These are phyloP conservation scores for Channa striata DNA, from an alignment of 2,797 vertebrate genomes.

Conservation along the genomic window DNA sequence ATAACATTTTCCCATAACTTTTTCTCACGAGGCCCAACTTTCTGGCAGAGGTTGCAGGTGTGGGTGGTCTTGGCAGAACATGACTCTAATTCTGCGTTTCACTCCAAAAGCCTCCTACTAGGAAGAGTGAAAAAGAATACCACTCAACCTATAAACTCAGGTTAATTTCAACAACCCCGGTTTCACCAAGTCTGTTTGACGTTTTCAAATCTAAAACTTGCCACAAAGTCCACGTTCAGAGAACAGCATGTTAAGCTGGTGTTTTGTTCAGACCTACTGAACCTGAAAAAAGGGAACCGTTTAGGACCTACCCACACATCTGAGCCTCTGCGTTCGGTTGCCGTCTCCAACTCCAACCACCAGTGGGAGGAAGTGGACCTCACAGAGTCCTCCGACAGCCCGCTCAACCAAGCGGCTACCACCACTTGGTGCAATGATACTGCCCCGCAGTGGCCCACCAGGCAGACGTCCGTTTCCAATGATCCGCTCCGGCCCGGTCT, in stretches of 20 bases:
- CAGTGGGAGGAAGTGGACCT: constrained; percentile 87
- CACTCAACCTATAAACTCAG: constrained; percentile 3
- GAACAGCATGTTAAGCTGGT: too few species aligned
- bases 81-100: constrained; percentile 17
- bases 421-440: constrained; percentile 18
- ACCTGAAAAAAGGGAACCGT: too few species aligned
- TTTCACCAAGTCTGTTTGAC: neutral
- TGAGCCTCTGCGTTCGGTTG: constrained; percentile 83
- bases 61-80: constrained; percentile 53
- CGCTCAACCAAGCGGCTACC: constrained; percentile 63
- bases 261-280: constrained; percentile 2
- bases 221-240: neutral
- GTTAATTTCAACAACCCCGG: constrained; percentile 2
- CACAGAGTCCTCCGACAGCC: constrained; percentile 75
- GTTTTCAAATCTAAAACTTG: neutral
- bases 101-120: constrained; percentile 12
- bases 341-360: constrained; percentile 81
- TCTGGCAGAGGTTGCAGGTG: constrained; percentile 34
- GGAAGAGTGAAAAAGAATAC: neutral
- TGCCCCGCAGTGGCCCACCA: constrained; percentile 5
- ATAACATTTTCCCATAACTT: constrained; percentile 31
- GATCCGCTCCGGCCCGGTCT: constrained; percentile 70
- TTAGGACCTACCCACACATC: constrained; percentile 82
- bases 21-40: constrained; percentile 35
- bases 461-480: constrained; percentile 57